Conservation (phyloP, 2,797 vertebrate genomes). For the Tiaroga cobitis region DNA sequence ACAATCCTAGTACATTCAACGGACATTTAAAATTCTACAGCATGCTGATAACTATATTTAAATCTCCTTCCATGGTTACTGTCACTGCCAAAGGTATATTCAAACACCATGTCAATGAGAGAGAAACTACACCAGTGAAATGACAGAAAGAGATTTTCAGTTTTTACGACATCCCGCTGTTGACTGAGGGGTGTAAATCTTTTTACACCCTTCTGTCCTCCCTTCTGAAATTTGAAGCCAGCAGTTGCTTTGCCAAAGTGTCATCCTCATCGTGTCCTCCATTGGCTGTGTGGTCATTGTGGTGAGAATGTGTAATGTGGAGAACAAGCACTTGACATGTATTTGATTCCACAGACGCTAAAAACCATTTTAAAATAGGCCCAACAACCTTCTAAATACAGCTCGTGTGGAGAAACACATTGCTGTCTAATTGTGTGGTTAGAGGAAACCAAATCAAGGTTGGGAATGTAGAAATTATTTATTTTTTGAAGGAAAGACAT, state of each 20-base stretch:
- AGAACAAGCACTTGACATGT: constrained; percentile 61
- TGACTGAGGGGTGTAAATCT: constrained; percentile 62
- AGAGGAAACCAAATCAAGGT: not conserved
- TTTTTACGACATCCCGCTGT: constrained; percentile 43
- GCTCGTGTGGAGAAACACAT: not conserved
- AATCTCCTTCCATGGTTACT: constrained; percentile 55
- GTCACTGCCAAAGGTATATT: constrained; percentile 64
- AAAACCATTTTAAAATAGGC: constrained; percentile 28
- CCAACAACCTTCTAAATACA: constrained; percentile 7
- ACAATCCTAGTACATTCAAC: not conserved
- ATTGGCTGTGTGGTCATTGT: constrained; percentile 48
- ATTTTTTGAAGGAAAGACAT: not conserved
- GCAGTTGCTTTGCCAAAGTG: constrained; percentile 65
- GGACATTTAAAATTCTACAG: not conserved
- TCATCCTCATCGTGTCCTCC: constrained; percentile 45
- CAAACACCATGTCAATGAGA: constrained; percentile 60
- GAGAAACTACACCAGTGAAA: constrained; percentile 33
- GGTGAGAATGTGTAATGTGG: constrained; percentile 60
- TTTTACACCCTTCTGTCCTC: constrained; percentile 56
- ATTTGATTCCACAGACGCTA: constrained; percentile 40
- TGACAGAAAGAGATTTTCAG: constrained; percentile 31
- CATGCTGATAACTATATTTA: constrained; percentile 16
- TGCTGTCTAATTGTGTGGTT: constrained; percentile 13
- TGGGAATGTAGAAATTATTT: not conserved
- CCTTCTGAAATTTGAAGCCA: constrained; percentile 68